Evolutionary conservation across 2,797 vertebrate species (phyloP), one percentile per base, ranked within the genome.

Genomic region (Eremophila alpestris): DNA sequence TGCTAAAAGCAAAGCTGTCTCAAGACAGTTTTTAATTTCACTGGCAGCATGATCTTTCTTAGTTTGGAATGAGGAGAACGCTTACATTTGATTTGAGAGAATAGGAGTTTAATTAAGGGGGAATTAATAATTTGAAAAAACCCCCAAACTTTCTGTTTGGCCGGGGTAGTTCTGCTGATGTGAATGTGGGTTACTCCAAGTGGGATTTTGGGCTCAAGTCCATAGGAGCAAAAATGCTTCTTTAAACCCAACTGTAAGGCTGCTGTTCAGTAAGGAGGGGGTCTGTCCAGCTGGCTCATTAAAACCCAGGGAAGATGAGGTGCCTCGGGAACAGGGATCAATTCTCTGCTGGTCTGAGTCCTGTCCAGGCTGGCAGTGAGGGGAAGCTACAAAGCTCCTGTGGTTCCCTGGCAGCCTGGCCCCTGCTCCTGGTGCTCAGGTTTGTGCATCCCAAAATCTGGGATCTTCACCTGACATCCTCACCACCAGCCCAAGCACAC

Each of bases 81-180:
- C 52, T 69, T 54, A 18, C 23, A 46, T 83, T 90, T 69, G 24
- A 76, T 68, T 65, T 86, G 67, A 83, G 46, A 89, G 46, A 90
- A 41, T 48, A 93, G 58, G 65, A 62, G 48, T 75, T 92, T 81
- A 94, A 86, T 88, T 88, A 90, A 83, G 68, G 36, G 20, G 32
- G 30, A 7, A 60, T 40, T 40, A 9, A 4, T 10, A 38, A 38
- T 38, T 38, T 11, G 4, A 22, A 7, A 17, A 40, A 3, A 62
- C 10, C 38, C 38, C 38, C 41, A 41, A 41, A 17, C 11, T 89
- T 81, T 73, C 5, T 93, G 23, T 93, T 90, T 90, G 74, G 69
- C 83, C 49, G 38, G 40, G 56, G 48, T 4, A 55, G 43, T n/a
- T 79, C 62, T 94, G 80, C 55, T 93, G 91, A 90, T 13, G 17